Base-by-base conservation (phyloP, 2,888 invertebrate genomes). In the Caenorhabditis plicata region DNA sequence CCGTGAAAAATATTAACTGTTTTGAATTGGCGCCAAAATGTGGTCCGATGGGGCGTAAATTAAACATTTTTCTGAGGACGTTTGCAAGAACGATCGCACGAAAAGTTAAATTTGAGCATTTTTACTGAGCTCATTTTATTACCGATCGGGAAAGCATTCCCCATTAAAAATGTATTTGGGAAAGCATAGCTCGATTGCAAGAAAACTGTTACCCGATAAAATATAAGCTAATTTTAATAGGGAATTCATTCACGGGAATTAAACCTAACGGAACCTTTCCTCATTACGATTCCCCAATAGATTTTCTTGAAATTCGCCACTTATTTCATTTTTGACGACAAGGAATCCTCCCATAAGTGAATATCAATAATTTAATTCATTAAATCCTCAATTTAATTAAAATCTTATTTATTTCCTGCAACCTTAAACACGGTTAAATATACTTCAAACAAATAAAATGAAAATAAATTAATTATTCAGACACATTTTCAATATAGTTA, bases 401-500 rank as follows among this genome's bases (percentile, higher is more conserved):
- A 17, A 33, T 17, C n/a, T 17, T 17, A 33, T 8, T 9, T 29
- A 29, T 29, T 29, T 29, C 8, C 29, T 9, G 9, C 9, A 29
- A 9, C 29, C 11, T 11, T 11, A 11, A 29, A 29, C 11, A 8
- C 29, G 11, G 8, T 29, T 29, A 8, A 29, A 29, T 29, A 29
- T 29, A 9, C 11, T 29, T 11, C 9, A 8, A 29, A 29, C 8
- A 29, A 29, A 29, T 9, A 29, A 29, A 29, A 11, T 9, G 9
- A 8, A 29, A 29, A 29, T 29, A 29, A 9, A 9, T 29, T 11
- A 29, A 11, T 9, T 8, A 29, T 9, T 11, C 9, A 9, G 29
- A 54, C 42, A 48, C 52, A 54, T 47, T 47, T 47, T 43, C 53
- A 47, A 26, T 46, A 46, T 47, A 54, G 36, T 47, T 43, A 38